Base-by-base conservation (phyloP, 2,113 vertebrate species). In the Uria aalge region DNA sequence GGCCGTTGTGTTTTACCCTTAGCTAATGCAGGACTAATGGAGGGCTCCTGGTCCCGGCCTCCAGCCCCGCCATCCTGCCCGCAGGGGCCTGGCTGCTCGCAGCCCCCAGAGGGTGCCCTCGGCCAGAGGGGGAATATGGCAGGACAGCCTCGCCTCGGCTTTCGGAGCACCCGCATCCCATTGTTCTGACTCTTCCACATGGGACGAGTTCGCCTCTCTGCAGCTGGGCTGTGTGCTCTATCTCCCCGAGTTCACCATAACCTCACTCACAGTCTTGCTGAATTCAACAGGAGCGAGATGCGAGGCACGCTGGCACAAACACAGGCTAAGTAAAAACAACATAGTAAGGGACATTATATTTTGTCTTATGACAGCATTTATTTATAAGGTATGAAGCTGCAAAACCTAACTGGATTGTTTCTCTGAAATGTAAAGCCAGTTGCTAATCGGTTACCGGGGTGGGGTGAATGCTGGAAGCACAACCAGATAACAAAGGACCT, bases 11-110 rank as follows among this genome's bases (percentile, higher is more conserved):
- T 29, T 36, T 9, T 1, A n/a, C 12, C 20, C 5, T 12, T 26
- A 14, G 7, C 2, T 1, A 7, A 8, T 2, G 1, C 24, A 26
- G 34, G 57, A 30, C 47, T 27, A 45, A 2, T 32, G 6, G 4
- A 20, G 30, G 20, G 36, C 47, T 36, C 47, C 14, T 6, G 14
- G 8, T 56, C 18, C 55, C 1, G 2, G 11, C 4, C 26, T 4
- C 56, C 22, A 18, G 38, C 27, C 6, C 13, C 22, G 10, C 29
- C 5, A 7, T 18, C 15, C 71, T 6, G 15, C 29, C 12, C 3
- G 12, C n/a, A 30, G 11, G 4, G 43, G 15, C 22, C 12, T 13
- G 36, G 29, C 8, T 8, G 6, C 29, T 34, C 12, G 15, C 36
- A 48, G 43, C 34, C 50, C 40, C 12, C 14, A 36, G 4, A 5